Percentiles rank a stretch among this genome's conserved stretches.
These are phyloP conservation scores for Dichetophora obliterata DNA, from an alignment of 2,888 invertebrate genomes.

Conservation along the genomic window DNA sequence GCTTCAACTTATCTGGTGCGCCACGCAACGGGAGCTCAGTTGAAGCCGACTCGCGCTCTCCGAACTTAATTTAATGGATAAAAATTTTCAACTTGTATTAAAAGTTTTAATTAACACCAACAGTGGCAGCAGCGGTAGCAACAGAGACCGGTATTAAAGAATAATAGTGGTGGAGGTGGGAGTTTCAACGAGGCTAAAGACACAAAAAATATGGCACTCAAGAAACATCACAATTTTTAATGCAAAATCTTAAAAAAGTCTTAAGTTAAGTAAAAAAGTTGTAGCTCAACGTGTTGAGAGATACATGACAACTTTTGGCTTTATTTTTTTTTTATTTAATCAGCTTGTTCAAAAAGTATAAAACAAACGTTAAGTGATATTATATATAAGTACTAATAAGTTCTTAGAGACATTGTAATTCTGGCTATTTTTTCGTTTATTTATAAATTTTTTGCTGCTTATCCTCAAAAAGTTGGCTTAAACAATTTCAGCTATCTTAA, in stretches of 20 bases:
- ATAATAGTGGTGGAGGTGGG: background rate
- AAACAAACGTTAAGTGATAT: too few species aligned
- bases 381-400: background rate
- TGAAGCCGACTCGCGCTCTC: background rate
- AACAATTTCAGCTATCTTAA: background rate
- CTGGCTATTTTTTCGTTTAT: background rate
- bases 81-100: conserved; percentile 37
- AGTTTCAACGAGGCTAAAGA: too few species aligned
- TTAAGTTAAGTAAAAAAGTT: too few species aligned
- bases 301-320: too few species aligned
- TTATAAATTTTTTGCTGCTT: background rate
- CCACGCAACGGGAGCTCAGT: background rate
- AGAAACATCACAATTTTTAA: too few species aligned
- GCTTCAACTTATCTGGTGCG: background rate
- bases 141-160: background rate
- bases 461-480: background rate
- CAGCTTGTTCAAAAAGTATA: too few species aligned
- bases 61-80: conserved; percentile 35
- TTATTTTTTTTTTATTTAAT: too few species aligned
- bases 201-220: too few species aligned
- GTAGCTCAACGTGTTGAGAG: too few species aligned
- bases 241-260: too few species aligned
- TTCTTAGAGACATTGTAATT: background rate
- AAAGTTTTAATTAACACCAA: conserved; percentile 38
- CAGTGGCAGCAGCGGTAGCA: background rate